Evolutionary conservation across 2,113 vertebrate species (phyloP).

Genomic region (Camelus bactrianus): DNA sequence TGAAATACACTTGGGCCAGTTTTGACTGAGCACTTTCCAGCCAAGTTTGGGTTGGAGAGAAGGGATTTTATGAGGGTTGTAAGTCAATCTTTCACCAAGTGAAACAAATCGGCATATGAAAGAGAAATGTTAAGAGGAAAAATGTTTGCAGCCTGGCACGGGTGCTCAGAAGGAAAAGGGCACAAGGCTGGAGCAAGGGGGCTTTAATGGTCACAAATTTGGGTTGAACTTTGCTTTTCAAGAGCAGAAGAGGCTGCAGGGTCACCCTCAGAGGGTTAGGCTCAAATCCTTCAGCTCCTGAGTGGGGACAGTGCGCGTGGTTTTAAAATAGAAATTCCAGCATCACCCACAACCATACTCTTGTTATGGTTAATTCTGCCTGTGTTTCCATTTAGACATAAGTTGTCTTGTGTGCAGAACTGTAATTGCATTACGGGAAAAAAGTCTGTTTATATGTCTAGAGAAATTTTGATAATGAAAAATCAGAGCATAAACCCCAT

Average conservation of each 20-base stretch:
- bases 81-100: not conserved
- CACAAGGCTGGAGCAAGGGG: not conserved
- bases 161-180: not conserved
- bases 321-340: not conserved
- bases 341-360: not conserved
- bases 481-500: constrained; percentile 36
- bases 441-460: constrained; percentile 51
- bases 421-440: not conserved
- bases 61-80: constrained; percentile 29
- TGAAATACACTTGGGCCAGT: not conserved
- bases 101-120: not conserved
- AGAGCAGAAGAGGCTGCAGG: not conserved
- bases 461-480: constrained; percentile 70
- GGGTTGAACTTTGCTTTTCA: not conserved
- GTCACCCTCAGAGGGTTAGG: not conserved
- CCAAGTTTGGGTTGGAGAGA: not conserved
- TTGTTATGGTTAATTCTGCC: not conserved
- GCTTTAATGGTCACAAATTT: not conserved
- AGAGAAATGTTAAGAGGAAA: not conserved
- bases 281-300: not conserved
- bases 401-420: not conserved
- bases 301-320: accelerated
- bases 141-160: accelerated
- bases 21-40: not conserved
- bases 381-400: constrained; percentile 38